Evolutionary conservation across 1,140 invertebrate genomes (phyloP), one percentile per base, ranked within the genome.

Genomic region (Archivesica marissinica): DNA sequence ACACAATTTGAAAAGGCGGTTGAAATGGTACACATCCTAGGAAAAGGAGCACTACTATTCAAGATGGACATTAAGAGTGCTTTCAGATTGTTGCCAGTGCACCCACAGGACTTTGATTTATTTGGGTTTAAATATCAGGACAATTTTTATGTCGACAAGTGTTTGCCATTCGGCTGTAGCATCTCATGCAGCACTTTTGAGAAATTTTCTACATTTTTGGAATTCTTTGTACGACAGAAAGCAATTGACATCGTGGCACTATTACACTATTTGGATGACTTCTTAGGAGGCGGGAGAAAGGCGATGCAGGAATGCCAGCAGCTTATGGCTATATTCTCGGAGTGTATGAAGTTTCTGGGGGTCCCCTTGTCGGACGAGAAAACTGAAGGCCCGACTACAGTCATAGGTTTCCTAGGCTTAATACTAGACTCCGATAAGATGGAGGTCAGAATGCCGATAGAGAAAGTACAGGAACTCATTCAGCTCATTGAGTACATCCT

Each of bases 1-100:
- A 33, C 80, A 11, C 61, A 35, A 17, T 84, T 88, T 25, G 85
- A 88, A 44, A 70, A 81, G 44, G 87, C 85, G 1, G 68, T 88
- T 66, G 25, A 44, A 15, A 39, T 88, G 3, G 30, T 88, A 28
- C 74, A 74, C 54, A 13, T 59, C n/a, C 56, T 76, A 25, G 84
- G 87, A n/a, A 3, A 38, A 59, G 41, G 30, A 15, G 41, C 47
- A 6, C 25, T 61, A 3, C 41, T 79, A 38, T 64, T 44, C 9
- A 80, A 86, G 52, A n/a, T n/a, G 1, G 85, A 88, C 28, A 78
- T 86, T 17, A 15, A 81, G 0, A 28, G 68, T 47, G 79, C 76
- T 20, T 86, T 86, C 47, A 41, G 68, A n/a, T 41, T 72, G 15
- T 15, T 84, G 33, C 56, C 79, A 20, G 17, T 82, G 23, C 23